Evolutionary conservation across 2,888 invertebrate species (phyloP).

Genomic region (Drosophila leonis): DNA sequence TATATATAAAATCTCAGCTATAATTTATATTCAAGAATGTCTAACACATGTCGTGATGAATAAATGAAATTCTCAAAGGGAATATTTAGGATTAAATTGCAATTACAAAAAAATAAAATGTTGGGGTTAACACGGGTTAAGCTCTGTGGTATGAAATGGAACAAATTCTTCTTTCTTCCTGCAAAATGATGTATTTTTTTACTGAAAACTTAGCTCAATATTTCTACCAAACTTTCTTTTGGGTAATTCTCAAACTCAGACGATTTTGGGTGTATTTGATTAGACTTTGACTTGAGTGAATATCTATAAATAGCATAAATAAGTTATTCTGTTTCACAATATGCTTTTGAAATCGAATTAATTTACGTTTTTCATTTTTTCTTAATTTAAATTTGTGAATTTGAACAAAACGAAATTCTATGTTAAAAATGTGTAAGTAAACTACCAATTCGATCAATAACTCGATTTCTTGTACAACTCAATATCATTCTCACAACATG

Average conservation of each 20-base stretch:
- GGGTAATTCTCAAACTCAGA: not conserved
- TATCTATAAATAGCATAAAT: not conserved
- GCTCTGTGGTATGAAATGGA: not conserved
- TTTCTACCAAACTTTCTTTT: not conserved
- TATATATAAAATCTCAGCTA: not conserved
- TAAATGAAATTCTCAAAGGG: not conserved
- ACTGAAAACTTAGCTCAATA: not conserved
- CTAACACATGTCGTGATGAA: not conserved
- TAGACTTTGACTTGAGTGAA: not conserved
- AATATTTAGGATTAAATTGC: not conserved
- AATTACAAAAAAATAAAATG: too few species aligned
- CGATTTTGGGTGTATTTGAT: not conserved
- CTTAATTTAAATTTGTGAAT: conserved; percentile 69
- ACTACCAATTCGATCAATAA: conserved; percentile 47
- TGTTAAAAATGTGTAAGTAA: conserved; percentile 81
- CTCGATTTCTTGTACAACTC: conserved; percentile 16
- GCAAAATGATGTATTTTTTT: not conserved
- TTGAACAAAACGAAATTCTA: conserved; percentile 55
- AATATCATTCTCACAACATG: conserved; percentile 23
- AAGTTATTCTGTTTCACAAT: conserved; percentile 12
- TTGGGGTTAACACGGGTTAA: not conserved
- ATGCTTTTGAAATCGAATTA: conserved; percentile 29
- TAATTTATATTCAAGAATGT: not conserved
- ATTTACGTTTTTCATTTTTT: conserved; percentile 51
- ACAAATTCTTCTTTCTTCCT: too few species aligned